A percentile compares a stretch with the other conserved stretches of the same genome.
Conservation (phyloP, 2,797 vertebrate species). For the Semaprochilodus insignis region DNA sequence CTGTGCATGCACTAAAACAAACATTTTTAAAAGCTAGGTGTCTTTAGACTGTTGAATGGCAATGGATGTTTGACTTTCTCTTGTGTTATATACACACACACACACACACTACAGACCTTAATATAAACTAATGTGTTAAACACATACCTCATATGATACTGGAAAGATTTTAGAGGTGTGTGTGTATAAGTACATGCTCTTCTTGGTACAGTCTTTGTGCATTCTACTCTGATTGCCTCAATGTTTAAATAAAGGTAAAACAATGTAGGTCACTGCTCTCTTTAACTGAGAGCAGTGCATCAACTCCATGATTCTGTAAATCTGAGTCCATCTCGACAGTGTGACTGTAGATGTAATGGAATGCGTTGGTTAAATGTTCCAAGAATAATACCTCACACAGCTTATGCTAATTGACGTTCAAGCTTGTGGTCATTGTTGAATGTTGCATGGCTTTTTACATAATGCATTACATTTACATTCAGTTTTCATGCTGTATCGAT, state of each 20-base stretch:
- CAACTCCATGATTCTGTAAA: background rate
- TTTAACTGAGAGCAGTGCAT: background rate
- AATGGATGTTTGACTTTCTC: too few species aligned
- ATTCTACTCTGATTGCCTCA: background rate
- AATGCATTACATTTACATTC: too few species aligned
- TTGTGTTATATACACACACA: background rate
- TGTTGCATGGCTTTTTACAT: background rate
- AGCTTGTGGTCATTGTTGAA: background rate
- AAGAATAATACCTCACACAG: background rate
- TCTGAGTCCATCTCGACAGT: background rate
- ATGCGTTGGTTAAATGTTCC: background rate
- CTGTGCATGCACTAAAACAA: background rate
- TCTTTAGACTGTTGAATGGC: background rate
- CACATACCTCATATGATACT: too few species aligned
- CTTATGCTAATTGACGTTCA: background rate
- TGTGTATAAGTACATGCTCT: too few species aligned
- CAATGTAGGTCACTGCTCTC: background rate
- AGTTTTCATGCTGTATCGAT: too few species aligned
- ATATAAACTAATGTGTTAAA: background rate
- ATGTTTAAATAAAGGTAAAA: background rate
- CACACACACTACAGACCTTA: background rate
- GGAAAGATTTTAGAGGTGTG: too few species aligned
- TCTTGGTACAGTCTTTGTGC: background rate
- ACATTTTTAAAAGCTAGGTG: background rate
- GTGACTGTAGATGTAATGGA: background rate